A percentile compares a stretch with the other conserved stretches of the same genome.
phyloP scores from a whole-genome alignment of 2,888 invertebrate genomes.

The Drosophila macrospina region DNA sequence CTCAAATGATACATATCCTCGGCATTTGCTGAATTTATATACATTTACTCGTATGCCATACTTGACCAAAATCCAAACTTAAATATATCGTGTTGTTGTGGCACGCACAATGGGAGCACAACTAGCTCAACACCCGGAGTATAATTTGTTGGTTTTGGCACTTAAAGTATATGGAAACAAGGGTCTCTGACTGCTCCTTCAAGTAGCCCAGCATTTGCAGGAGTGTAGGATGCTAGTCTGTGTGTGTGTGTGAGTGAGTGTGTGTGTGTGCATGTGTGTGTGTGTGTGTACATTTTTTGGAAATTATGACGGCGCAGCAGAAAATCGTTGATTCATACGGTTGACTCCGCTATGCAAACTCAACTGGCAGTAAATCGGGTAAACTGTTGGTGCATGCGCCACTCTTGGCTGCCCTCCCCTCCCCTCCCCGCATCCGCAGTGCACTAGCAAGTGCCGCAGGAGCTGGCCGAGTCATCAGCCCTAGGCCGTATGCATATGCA shows the following conservation, averaged over 20 bases:
- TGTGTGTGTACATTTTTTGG: slow-evolving; percentile 50
- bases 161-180: slow-evolving; percentile 69
- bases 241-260: neutral
- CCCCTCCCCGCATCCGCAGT: neutral
- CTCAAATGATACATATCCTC: neutral
- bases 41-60: slow-evolving; percentile 8
- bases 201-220: slow-evolving; percentile 13
- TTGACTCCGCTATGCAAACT: slow-evolving; percentile 77
- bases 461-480: slow-evolving; percentile 71
- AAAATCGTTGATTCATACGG: slow-evolving; percentile 80
- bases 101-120: slow-evolving; percentile 9
- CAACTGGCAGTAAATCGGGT: slow-evolving; percentile 76
- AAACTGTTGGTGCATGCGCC: slow-evolving; percentile 72
- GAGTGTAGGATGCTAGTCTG: neutral
- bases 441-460: slow-evolving; percentile 23
- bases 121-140: slow-evolving; percentile 45
- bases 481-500: slow-evolving; percentile 74
- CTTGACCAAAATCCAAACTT: slow-evolving; percentile 78
- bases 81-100: slow-evolving; percentile 56
- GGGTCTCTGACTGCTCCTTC: slow-evolving; percentile 17
- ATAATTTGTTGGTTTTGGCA: slow-evolving; percentile 82
- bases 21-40: slow-evolving; percentile 16
- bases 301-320: slow-evolving; percentile 77
- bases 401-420: slow-evolving; percentile 11
- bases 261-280: slow-evolving; percentile 35